Evolutionary conservation across 2,797 vertebrate genomes (phyloP).

Genomic region (Mormyrops boulengeri): DNA sequence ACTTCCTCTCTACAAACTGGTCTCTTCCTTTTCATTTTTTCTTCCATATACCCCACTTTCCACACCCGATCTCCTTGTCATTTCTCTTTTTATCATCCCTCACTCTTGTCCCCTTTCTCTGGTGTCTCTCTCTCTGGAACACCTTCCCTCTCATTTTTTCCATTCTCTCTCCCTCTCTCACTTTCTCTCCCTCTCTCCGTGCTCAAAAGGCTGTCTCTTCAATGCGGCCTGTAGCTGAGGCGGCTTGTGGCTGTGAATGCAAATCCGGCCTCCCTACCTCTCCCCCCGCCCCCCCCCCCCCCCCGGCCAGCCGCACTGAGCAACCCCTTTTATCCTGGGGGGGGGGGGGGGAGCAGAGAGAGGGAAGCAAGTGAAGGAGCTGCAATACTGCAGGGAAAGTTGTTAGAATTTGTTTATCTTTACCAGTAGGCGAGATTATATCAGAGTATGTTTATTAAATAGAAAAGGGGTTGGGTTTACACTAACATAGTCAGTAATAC

Average conservation of each 20-base stretch:
- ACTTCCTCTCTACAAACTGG: constrained; percentile 29
- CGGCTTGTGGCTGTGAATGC: constrained; percentile 59
- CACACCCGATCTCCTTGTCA: constrained; percentile 29
- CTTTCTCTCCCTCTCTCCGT: constrained; percentile 24
- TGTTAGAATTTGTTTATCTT: not conserved
- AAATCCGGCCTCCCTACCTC: constrained; percentile 45
- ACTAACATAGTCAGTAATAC: not conserved
- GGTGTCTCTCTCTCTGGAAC: constrained; percentile 32
- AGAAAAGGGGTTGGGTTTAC: not conserved
- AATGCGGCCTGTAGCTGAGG: constrained; percentile 57
- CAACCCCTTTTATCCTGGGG: no score
- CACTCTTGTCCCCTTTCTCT: constrained; percentile 20
- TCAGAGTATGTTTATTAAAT: not conserved
- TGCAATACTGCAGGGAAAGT: not conserved
- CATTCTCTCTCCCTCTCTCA: constrained; percentile 14
- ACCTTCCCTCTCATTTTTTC: constrained; percentile 21
- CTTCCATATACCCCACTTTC: constrained; percentile 4
- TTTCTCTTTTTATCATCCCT: constrained; percentile 28
- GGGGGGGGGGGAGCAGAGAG: not conserved
- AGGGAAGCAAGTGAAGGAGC: not conserved
- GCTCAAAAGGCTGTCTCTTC: constrained; percentile 64
- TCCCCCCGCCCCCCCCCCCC: not conserved
- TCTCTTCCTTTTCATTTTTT: constrained; percentile 28
- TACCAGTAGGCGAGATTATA: not conserved
- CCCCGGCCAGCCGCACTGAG: constrained; percentile 40